Conservation (phyloP, 1,140 invertebrate genomes). For the Pteromalus puparum region DNA sequence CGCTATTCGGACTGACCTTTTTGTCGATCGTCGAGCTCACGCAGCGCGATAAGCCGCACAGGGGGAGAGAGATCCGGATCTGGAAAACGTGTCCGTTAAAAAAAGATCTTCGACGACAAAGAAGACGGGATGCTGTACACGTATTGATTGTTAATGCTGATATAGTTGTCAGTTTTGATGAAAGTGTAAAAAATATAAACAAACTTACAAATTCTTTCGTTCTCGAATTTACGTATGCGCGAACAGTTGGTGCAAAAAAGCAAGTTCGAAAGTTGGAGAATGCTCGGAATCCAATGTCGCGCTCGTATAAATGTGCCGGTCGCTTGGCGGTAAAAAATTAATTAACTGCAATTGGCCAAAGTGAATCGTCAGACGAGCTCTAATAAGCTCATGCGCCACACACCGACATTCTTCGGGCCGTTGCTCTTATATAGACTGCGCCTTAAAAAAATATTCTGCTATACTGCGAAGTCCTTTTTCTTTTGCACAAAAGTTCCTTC, state of each 20-base stretch:
- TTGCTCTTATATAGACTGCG: not conserved
- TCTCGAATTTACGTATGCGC: not conserved
- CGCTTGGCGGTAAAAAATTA: conserved; percentile 50
- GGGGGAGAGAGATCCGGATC: conserved; percentile 6
- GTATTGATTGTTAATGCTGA: too few relatives aligned
- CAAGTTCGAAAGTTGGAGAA: conserved; percentile 26
- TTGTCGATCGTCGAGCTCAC: conserved; percentile 31
- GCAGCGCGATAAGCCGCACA: conserved; percentile 24
- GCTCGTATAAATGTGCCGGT: not conserved
- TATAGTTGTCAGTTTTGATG: too few relatives aligned
- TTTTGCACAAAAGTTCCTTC: not conserved
- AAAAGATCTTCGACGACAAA: conserved; percentile 8
- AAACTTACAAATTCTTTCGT: not conserved
- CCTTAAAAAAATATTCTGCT: too few relatives aligned
- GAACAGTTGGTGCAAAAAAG: not conserved
- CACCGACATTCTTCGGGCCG: conserved; percentile 4
- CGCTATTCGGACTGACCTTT: conserved; percentile 13
- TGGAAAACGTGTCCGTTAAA: conserved; percentile 37
- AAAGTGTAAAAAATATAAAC: too few relatives aligned
- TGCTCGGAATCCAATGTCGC: conserved; percentile 37
- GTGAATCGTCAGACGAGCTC: conserved; percentile 52
- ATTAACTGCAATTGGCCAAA: conserved; percentile 50
- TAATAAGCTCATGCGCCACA: conserved; percentile 33
- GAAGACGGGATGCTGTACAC: not conserved
- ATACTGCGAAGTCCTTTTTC: too few relatives aligned